phyloP scores from a whole-genome alignment of 1,140 invertebrate species.

The Drosophila dunni region DNA sequence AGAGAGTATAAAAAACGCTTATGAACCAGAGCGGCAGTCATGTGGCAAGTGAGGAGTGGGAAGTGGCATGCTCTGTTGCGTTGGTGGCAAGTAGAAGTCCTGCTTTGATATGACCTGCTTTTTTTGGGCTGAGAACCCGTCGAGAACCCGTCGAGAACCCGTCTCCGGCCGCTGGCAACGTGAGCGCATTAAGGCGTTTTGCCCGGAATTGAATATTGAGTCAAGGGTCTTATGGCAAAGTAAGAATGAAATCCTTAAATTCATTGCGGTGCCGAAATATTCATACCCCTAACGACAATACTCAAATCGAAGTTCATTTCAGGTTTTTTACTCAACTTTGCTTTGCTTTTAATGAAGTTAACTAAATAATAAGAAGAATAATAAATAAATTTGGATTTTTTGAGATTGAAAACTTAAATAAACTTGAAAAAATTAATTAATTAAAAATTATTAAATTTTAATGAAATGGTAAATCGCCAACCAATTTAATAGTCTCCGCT shows the following conservation, averaged over 20 bases:
- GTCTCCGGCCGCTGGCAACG: constrained; percentile 51
- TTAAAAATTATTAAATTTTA: no score
- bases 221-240: constrained; percentile 65
- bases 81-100: constrained; percentile 17
- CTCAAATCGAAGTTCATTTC: not conserved
- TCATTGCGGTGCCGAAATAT: constrained; percentile 25
- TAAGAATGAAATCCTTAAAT: constrained; percentile 23
- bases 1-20: constrained; percentile 66
- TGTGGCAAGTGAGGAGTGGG: not conserved
- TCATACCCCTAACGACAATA: constrained; percentile 22
- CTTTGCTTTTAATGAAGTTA: not conserved
- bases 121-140: constrained; percentile 2
- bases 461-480: no score
- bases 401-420: no score
- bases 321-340: not conserved
- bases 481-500: no score
- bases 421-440: no score
- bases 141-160: not conserved
- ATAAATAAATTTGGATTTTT: no score
- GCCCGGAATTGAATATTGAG: constrained; percentile 77
- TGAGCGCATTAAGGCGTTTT: constrained; percentile 75
- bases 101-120: not conserved
- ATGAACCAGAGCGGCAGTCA: constrained; percentile 50
- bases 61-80: not conserved
- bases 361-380: no score